Evolutionary conservation across 2,113 vertebrate species (phyloP).

Genomic region (Spea multiplicata): DNA sequence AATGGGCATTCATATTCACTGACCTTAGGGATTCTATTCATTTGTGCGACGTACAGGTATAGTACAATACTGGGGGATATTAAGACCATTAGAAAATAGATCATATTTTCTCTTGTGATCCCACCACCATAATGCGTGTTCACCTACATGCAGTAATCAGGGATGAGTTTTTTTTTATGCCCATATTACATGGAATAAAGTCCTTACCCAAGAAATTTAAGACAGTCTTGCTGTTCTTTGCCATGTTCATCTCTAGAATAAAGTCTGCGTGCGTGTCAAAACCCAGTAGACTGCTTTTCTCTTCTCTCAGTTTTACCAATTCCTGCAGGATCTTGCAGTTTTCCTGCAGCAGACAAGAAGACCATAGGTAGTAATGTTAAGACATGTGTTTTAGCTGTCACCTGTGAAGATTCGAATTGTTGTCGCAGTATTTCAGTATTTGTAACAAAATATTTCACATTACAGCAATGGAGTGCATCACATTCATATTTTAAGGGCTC

Average conservation of each 20-base stretch:
- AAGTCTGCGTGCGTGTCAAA: constrained; percentile 90
- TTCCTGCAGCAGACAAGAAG: constrained; percentile 66
- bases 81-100: neutral
- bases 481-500: too few relatives aligned
- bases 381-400: neutral
- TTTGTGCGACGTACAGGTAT: too few relatives aligned
- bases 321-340: constrained; percentile 88
- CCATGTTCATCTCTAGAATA: constrained; percentile 98
- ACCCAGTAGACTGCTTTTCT: constrained; percentile 82
- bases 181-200: neutral
- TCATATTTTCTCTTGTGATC: too few relatives aligned
- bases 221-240: constrained; percentile 79
- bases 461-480: too few relatives aligned
- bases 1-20: too few relatives aligned
- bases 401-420: too few relatives aligned
- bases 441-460: too few relatives aligned
- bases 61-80: too few relatives aligned
- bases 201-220: constrained; percentile 81
- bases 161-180: neutral
- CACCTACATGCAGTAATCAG: neutral
- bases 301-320: constrained; percentile 81
- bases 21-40: too few relatives aligned
- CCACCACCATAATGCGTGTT: neutral
- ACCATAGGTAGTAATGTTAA: neutral
- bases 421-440: too few relatives aligned